Base-by-base conservation (phyloP, 2,888 invertebrate species). In the Cremastobaeus sp. region DNA sequence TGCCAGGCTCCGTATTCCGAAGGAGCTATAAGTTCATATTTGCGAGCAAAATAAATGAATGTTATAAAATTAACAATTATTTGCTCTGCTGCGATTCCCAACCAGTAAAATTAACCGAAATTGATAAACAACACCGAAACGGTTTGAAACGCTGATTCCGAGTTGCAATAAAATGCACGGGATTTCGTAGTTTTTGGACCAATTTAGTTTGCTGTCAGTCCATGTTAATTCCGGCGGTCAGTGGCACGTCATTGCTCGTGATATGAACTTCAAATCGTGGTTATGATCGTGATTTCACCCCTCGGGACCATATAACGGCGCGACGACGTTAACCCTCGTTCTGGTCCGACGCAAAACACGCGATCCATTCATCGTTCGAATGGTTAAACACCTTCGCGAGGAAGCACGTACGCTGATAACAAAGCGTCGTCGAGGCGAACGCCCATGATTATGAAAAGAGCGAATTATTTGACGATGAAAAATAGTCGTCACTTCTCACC, bases 281-380 rank as follows among this genome's bases (percentile, higher is more conserved):
- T 54, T 47, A 65, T 54, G 30, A 55, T 65, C 43, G 12, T 30
- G 39, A 48, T 48, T 48, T 60, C n/a, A 48, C 35, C 28, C 39
- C 35, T 54, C 3, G 37, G 32, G 21, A 37, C 25, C 8, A 57
- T 66, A 48, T 55, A 48, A 15, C 18, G 41, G 28, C 37, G 35
- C 60, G 48, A 52, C 54, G 45, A 54, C 54, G 54, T 72, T 60
- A 60, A 60, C 55, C 35, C 59, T 21, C 59, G 52, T 65, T 54
- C 39, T 50, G 34, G 34, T 43, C 11, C 6, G 25, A 30, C 35
- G n/a, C 34, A 45, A 41, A 20, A 60, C 72, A 72, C 72, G 72
- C 72, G 60, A 72, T 72, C 48, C 60, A 66, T 60, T 66, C 65
- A 72, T 60, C 60, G 72, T 34, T 47, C 43, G 65, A 72, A 65